Conservation (phyloP, 2,797 vertebrate genomes). For the Gastrophryne carolinensis region DNA sequence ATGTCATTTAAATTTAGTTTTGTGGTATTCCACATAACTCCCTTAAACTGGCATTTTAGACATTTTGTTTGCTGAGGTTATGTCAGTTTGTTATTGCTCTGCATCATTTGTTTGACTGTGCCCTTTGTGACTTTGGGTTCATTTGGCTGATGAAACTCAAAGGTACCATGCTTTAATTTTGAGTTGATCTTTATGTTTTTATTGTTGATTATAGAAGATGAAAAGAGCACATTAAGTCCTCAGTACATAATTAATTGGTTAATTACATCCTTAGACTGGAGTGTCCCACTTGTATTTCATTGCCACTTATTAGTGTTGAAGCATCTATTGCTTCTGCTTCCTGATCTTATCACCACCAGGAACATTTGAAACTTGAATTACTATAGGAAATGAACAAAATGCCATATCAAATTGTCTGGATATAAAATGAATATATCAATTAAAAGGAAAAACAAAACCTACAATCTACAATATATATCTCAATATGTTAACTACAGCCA, state of each 20-base stretch:
- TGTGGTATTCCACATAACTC: no score
- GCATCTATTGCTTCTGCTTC: constrained; percentile 5
- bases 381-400: not conserved
- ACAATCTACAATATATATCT: no score
- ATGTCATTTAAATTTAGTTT: no score
- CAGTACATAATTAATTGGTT: constrained; percentile 19
- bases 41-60: no score
- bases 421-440: no score
- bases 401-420: not conserved
- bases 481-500: no score
- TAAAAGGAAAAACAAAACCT: no score
- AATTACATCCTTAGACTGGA: constrained; percentile 12
- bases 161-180: not conserved
- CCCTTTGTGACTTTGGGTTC: not conserved
- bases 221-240: constrained; percentile 23
- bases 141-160: not conserved
- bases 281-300: constrained; percentile 16
- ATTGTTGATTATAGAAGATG: not conserved
- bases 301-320: constrained; percentile 4
- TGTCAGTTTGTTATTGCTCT: not conserved
- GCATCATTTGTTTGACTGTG: not conserved
- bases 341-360: not conserved
- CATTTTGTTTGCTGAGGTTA: no score
- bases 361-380: not conserved
- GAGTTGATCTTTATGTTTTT: not conserved